Percentiles rank a stretch among this genome's conserved stretches.
Conservation (phyloP, 2,113 vertebrate species). For the Microcebus tavaratra region DNA sequence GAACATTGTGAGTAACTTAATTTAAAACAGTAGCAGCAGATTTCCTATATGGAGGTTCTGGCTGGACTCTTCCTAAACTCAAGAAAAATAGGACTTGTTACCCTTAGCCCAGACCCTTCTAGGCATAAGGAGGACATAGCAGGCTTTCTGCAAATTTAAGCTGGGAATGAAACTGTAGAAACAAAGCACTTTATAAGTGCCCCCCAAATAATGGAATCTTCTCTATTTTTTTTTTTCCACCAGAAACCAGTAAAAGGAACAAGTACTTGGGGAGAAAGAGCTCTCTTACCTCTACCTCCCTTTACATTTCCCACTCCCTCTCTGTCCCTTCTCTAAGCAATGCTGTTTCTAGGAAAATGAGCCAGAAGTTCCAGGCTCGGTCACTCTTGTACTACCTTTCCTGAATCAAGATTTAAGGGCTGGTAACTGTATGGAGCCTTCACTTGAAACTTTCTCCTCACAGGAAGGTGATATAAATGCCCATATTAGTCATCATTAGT, state of each 20-base stretch:
- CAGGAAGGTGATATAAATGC: not conserved
- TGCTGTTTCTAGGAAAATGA: not conserved
- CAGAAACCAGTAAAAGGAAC: not conserved
- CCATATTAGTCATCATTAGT: not conserved
- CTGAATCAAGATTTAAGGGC: not conserved
- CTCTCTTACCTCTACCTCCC: not conserved
- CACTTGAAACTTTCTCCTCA: not conserved
- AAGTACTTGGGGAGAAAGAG: not conserved
- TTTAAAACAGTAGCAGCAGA: not conserved
- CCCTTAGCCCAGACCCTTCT: not conserved
- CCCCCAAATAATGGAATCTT: not conserved
- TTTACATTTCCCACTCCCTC: not conserved
- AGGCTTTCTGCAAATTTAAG: not conserved
- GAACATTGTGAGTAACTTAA: not conserved
- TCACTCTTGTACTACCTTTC: not conserved
- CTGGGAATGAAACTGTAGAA: not conserved
- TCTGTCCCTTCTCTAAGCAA: not conserved
- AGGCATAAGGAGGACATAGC: not conserved
- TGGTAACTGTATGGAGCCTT: not conserved
- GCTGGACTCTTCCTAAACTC: not conserved
- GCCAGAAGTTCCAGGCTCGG: not conserved
- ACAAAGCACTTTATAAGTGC: not conserved
- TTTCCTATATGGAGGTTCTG: not conserved
- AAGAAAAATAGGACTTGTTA: not conserved
- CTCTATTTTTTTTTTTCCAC: not conserved